Percentiles rank a stretch among this genome's conserved stretches.
Conservation (phyloP, 2,888 invertebrate species). For the Lasioglossum calceatum region DNA sequence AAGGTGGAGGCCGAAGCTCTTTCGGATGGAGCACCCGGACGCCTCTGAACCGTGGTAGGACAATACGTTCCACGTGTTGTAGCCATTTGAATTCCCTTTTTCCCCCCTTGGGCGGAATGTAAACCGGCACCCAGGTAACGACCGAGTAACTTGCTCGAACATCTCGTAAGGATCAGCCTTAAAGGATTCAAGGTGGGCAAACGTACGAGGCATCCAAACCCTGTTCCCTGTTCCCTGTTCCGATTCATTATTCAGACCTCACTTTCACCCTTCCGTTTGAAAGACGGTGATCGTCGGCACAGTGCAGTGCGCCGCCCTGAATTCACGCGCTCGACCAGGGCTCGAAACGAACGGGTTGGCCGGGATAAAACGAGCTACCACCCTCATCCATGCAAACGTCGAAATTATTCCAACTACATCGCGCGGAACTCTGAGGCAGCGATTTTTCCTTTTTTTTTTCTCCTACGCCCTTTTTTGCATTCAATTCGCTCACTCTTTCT, state of each 20-base stretch:
- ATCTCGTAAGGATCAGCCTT: conserved; percentile 66
- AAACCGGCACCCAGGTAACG: conserved; percentile 62
- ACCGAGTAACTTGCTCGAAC: conserved; percentile 64
- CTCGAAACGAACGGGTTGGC: conserved; percentile 46
- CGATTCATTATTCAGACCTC: conserved; percentile 73
- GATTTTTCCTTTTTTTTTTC: conserved; percentile 60
- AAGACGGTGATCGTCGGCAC: conserved; percentile 57
- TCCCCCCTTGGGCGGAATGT: conserved; percentile 32
- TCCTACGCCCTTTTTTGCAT: not conserved
- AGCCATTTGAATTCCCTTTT: conserved; percentile 42
- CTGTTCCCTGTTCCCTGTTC: conserved; percentile 50
- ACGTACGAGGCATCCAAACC: conserved; percentile 53
- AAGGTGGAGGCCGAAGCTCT: not conserved
- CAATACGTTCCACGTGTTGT: conserved; percentile 45
- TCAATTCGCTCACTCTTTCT: not conserved
- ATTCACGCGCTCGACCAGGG: conserved; percentile 43
- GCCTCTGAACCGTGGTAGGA: conserved; percentile 5
- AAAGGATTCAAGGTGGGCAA: conserved; percentile 56
- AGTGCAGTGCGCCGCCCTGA: conserved; percentile 8
- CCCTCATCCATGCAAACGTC: conserved; percentile 77
- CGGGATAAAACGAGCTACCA: conserved; percentile 24
- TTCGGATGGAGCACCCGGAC: not conserved
- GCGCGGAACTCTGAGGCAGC: conserved; percentile 57
- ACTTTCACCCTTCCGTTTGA: conserved; percentile 57
- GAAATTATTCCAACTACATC: conserved; percentile 73